These are phyloP conservation scores for Clarias macrocephalus DNA, from an alignment of 2,113 vertebrate species.

Conservation along the genomic window DNA sequence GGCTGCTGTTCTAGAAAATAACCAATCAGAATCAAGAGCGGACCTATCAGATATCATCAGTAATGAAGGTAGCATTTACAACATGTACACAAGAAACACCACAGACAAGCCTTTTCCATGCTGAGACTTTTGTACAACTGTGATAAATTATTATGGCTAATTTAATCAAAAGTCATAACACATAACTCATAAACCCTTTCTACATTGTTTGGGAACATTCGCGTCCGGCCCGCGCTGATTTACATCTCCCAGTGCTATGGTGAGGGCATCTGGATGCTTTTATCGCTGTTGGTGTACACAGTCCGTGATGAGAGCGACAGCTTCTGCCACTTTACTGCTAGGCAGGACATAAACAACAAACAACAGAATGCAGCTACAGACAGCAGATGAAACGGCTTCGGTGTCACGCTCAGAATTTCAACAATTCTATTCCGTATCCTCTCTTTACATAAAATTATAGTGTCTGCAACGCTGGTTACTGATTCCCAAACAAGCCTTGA, in stretches of 20 bases:
- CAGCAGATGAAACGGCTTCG: background rate
- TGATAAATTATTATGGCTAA: background rate
- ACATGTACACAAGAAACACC: background rate
- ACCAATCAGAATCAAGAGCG: too few species aligned
- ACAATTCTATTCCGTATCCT: background rate
- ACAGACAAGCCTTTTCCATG: background rate
- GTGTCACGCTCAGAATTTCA: background rate
- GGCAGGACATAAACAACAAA: background rate
- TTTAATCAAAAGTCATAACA: background rate
- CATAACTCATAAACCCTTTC: background rate
- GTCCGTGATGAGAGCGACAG: background rate
- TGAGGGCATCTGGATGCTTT: background rate
- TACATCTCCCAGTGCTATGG: background rate
- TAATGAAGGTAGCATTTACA: background rate
- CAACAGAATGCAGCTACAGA: slow-evolving; percentile 2
- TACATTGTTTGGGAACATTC: background rate
- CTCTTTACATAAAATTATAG: background rate
- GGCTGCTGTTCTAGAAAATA: too few species aligned
- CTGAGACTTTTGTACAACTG: background rate
- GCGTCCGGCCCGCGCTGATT: background rate
- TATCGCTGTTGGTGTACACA: background rate
- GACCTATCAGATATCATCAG: too few species aligned
- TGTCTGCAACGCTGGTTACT: background rate
- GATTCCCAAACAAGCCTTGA: background rate
- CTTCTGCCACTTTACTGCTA: background rate